Evolutionary conservation across 2,888 invertebrate genomes (phyloP).

Genomic region (Herminia tarsipennalis): DNA sequence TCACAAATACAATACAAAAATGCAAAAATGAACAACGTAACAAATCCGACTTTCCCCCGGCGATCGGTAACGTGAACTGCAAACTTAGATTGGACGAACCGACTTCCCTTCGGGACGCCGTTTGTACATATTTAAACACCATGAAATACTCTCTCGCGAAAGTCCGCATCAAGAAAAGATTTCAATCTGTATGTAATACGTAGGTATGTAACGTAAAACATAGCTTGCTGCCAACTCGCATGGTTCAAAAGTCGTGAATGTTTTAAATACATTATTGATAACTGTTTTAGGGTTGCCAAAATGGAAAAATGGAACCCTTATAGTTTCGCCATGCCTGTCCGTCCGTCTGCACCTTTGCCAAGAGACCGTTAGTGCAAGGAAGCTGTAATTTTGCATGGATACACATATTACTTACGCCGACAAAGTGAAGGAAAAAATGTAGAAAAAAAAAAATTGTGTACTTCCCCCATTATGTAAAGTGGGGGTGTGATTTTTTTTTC

Average conservation of each 20-base stretch:
- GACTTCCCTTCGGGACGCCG: constrained; percentile 1
- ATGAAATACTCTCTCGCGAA: constrained; percentile 20
- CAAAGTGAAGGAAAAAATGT: no score
- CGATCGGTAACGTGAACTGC: neutral
- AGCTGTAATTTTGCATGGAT: no score
- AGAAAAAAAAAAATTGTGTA: no score
- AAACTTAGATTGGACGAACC: constrained; percentile 22
- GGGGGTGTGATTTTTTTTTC: no score
- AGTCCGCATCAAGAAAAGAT: constrained; percentile 21
- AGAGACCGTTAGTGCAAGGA: no score
- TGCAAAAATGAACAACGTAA: neutral
- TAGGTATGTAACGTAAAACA: constrained; percentile 12
- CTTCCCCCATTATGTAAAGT: no score
- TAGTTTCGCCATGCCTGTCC: no score
- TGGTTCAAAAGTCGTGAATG: neutral
- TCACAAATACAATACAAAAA: neutral
- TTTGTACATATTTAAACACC: constrained; percentile 25
- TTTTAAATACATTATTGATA: no score
- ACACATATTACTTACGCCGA: no score
- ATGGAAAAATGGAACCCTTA: no score
- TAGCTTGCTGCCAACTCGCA: neutral
- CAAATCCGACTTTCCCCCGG: neutral
- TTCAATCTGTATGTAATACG: constrained; percentile 13
- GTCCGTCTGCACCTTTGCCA: no score
- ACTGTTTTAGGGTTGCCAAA: no score